These are phyloP conservation scores for Phyllopteryx taeniolatus DNA, from an alignment of 2,113 vertebrate genomes.

Conservation along the genomic window DNA sequence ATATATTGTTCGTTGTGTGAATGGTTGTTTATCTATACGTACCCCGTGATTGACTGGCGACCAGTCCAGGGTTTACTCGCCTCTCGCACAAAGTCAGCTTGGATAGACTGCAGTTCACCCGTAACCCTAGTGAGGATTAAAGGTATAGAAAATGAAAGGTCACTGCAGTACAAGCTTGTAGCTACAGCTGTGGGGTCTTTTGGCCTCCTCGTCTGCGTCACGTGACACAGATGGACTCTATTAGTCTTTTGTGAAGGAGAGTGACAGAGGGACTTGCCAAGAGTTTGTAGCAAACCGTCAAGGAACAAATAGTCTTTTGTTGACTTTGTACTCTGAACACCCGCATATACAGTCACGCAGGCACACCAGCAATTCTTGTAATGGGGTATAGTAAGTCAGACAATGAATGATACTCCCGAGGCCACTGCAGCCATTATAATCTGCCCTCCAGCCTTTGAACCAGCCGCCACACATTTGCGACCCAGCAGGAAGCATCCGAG, in stretches of 20 bases:
- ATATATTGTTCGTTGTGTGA: background rate
- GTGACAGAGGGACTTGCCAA: slow-evolving; percentile 13
- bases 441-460: slow-evolving; percentile 15
- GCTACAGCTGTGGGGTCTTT: background rate
- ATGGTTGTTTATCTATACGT: background rate
- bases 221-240: slow-evolving; percentile 37
- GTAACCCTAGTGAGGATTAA: slow-evolving; percentile 1
- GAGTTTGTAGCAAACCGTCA: slow-evolving; percentile 15
- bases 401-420: slow-evolving; percentile 40
- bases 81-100: background rate
- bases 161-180: background rate
- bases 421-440: slow-evolving; percentile 25
- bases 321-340: slow-evolving; percentile 28
- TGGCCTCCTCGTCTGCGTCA: slow-evolving; percentile 4
- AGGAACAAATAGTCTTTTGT: slow-evolving; percentile 32
- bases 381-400: slow-evolving; percentile 46
- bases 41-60: background rate
- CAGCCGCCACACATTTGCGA: slow-evolving; percentile 3
- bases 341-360: slow-evolving; percentile 7
- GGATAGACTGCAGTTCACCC: background rate
- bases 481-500: slow-evolving; percentile 40
- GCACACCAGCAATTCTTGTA: slow-evolving; percentile 6
- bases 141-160: background rate
- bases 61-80: background rate
- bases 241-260: slow-evolving; percentile 29